Percentiles rank a stretch among this genome's conserved stretches.
Conservation (phyloP, 1,140 invertebrate genomes). For the Chrysoperla carnea region DNA sequence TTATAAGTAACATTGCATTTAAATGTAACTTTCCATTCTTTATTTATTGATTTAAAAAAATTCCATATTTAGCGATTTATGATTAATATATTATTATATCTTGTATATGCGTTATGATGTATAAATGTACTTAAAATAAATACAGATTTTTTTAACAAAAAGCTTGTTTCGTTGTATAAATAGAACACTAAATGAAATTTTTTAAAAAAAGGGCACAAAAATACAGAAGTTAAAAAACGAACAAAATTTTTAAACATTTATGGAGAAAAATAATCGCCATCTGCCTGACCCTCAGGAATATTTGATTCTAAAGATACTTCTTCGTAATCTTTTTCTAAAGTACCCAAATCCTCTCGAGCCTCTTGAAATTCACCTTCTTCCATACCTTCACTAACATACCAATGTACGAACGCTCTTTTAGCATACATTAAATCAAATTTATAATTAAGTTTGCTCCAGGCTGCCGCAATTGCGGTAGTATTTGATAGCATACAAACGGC, state of each 20-base stretch:
- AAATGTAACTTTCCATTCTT: background rate
- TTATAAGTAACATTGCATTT: background rate
- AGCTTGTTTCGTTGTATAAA: background rate
- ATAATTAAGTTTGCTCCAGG: slow-evolving; percentile 50
- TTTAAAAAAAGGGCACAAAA: background rate
- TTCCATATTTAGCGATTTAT: background rate
- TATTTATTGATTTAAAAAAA: background rate
- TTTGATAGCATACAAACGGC: slow-evolving; percentile 51
- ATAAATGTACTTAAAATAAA: background rate
- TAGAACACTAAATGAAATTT: background rate
- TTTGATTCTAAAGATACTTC: slow-evolving; percentile 26
- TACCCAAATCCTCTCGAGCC: slow-evolving; percentile 68
- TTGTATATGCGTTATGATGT: too few species aligned
- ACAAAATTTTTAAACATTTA: background rate
- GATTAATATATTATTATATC: too few species aligned
- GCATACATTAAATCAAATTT: slow-evolving; percentile 74
- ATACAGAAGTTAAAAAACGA: background rate
- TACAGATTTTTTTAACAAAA: background rate
- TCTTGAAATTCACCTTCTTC: slow-evolving; percentile 69
- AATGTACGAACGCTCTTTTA: slow-evolving; percentile 56
- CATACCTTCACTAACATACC: slow-evolving; percentile 64
- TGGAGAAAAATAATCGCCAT: background rate
- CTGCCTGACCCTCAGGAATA: background rate
- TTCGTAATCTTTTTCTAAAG: slow-evolving; percentile 56
- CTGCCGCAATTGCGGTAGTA: slow-evolving; percentile 48